Percentiles rank a stretch among this genome's conserved stretches.
These are phyloP conservation scores for Chaetura pelagica DNA, from an alignment of 2,113 vertebrate genomes.

Conservation along the genomic window DNA sequence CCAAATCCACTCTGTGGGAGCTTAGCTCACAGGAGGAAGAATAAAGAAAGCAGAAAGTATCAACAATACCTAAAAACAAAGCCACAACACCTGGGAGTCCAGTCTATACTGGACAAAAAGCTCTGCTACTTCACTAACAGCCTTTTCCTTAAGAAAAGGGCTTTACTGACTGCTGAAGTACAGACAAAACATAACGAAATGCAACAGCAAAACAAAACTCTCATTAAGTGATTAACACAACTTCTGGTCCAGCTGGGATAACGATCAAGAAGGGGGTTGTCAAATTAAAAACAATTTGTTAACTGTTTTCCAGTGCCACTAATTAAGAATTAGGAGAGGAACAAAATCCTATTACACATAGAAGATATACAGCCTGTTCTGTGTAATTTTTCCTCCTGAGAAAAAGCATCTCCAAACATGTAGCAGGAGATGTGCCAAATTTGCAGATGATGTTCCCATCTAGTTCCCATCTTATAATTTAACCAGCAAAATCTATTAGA, in stretches of 20 bases:
- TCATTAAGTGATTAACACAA: neutral
- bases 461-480: neutral
- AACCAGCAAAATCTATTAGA: conserved; percentile 6
- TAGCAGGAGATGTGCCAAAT: neutral
- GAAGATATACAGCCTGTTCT: neutral
- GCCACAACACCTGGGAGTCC: neutral
- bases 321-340: conserved; percentile 22
- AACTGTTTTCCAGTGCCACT: conserved; percentile 2
- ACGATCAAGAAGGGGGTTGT: neutral
- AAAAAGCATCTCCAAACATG: neutral
- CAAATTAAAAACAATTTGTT: conserved; percentile 20
- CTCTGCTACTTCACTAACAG: neutral
- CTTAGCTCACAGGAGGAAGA: neutral
- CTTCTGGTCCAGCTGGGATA: conserved; percentile 4
- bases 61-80: neutral
- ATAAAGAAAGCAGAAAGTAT: neutral
- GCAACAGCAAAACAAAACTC: neutral
- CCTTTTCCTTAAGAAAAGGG: neutral
- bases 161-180: neutral
- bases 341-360: neutral
- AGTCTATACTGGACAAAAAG: neutral
- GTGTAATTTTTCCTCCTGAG: neutral
- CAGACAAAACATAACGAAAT: neutral
- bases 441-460: neutral
- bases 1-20: neutral